These are phyloP conservation scores for Villa cingulata DNA, from an alignment of 2,888 invertebrate genomes.

Conservation along the genomic window DNA sequence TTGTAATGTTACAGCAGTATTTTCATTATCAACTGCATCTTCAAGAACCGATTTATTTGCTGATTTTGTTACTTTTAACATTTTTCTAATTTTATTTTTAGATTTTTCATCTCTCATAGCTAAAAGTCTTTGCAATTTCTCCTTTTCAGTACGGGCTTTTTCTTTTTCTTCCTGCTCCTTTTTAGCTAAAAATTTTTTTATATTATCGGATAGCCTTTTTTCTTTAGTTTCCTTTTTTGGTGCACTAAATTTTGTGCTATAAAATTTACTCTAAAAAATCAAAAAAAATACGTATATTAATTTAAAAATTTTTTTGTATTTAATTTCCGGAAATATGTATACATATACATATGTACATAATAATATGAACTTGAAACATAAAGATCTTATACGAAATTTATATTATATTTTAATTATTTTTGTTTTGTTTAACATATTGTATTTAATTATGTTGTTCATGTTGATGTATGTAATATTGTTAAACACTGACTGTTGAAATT, in stretches of 20 bases:
- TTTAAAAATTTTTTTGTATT: no score
- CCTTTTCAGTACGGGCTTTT: constrained; percentile 47
- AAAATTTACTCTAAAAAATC: constrained; percentile 42
- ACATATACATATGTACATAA: neutral
- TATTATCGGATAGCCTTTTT: constrained; percentile 56
- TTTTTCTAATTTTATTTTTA: constrained; percentile 58
- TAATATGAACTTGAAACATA: neutral
- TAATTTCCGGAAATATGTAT: no score
- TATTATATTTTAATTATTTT: no score
- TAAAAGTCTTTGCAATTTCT: constrained; percentile 49
- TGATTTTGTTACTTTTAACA: constrained; percentile 75
- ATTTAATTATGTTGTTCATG: no score
- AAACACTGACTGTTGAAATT: no score
- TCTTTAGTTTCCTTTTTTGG: constrained; percentile 66
- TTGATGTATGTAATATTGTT: no score
- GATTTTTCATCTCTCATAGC: constrained; percentile 60
- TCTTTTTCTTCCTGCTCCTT: constrained; percentile 66
- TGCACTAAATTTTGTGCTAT: constrained; percentile 66
- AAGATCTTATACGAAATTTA: no score
- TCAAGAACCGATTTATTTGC: constrained; percentile 76
- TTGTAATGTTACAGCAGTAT: constrained; percentile 59
- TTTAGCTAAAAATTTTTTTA: constrained; percentile 69
- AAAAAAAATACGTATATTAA: no score
- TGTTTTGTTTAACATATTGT: no score
- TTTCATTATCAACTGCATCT: constrained; percentile 63